phyloP scores from a whole-genome alignment of 2,888 invertebrate species.

The Ectemnius cavifrons region DNA sequence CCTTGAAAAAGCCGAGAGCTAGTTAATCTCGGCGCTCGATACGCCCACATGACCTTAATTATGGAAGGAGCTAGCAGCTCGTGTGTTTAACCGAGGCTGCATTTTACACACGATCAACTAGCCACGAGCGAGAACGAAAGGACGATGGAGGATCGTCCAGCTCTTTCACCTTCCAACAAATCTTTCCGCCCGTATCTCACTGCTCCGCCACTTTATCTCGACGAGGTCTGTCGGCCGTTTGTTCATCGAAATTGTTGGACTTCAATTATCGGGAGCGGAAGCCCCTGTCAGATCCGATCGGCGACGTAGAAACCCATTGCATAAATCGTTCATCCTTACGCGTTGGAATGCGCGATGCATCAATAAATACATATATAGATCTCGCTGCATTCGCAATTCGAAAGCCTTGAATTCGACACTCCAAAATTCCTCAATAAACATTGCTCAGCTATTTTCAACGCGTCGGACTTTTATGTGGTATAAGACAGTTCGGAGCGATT shows the following conservation, averaged over 20 bases:
- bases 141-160: not conserved
- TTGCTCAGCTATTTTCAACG: too few species aligned
- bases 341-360: conserved; percentile 25
- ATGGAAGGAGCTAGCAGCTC: conserved; percentile 14
- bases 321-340: conserved; percentile 54
- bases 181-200: conserved; percentile 21
- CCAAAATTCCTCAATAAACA: too few species aligned
- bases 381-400: too few species aligned
- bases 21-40: conserved; percentile 58
- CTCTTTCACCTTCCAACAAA: conserved; percentile 27
- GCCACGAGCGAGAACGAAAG: not conserved
- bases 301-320: conserved; percentile 14
- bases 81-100: too few species aligned
- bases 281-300: conserved; percentile 41
- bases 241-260: conserved; percentile 45
- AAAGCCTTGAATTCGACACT: too few species aligned
- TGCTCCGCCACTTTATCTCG: conserved; percentile 24
- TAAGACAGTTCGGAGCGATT: too few species aligned
- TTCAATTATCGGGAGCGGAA: conserved; percentile 48
- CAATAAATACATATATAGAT: conserved; percentile 46
- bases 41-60: conserved; percentile 58
- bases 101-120: too few species aligned
- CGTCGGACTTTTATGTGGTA: too few species aligned
- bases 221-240: conserved; percentile 13
- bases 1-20: conserved; percentile 61